Conservation (phyloP, 2,888 invertebrate genomes). For the Tipula vernalis region DNA sequence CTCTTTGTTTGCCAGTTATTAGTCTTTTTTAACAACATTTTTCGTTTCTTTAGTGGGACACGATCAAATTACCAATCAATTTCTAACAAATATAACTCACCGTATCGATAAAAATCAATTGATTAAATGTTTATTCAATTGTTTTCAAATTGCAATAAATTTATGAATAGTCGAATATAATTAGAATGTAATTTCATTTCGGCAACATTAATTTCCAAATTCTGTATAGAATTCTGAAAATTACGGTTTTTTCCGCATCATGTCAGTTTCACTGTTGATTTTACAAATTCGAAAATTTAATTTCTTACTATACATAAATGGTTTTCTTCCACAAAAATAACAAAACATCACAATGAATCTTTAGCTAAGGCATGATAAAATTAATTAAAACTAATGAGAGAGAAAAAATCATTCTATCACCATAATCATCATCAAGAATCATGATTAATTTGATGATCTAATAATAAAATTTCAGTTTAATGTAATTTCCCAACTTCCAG, state of each 20-base stretch:
- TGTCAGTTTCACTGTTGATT: too few species aligned
- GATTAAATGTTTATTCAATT: background rate
- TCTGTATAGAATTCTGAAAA: too few species aligned
- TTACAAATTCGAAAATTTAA: background rate
- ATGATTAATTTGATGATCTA: background rate
- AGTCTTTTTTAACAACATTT: background rate
- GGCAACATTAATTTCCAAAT: too few species aligned
- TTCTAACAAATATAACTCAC: background rate
- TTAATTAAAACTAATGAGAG: background rate
- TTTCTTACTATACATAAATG: background rate
- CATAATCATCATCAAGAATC: too few species aligned
- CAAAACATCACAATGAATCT: background rate
- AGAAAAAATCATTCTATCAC: background rate
- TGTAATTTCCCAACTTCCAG: background rate
- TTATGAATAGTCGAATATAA: too few species aligned
- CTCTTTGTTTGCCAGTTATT: too few species aligned
- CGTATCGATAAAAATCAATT: background rate
- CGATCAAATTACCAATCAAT: background rate
- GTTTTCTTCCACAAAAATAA: background rate
- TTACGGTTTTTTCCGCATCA: too few species aligned
- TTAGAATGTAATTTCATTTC: too few species aligned
- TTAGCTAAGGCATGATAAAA: background rate
- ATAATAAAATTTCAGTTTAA: background rate
- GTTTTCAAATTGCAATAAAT: too few species aligned
- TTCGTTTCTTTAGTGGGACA: background rate